Conservation (phyloP, 2,888 invertebrate genomes). For the Agriotes lineatus region DNA sequence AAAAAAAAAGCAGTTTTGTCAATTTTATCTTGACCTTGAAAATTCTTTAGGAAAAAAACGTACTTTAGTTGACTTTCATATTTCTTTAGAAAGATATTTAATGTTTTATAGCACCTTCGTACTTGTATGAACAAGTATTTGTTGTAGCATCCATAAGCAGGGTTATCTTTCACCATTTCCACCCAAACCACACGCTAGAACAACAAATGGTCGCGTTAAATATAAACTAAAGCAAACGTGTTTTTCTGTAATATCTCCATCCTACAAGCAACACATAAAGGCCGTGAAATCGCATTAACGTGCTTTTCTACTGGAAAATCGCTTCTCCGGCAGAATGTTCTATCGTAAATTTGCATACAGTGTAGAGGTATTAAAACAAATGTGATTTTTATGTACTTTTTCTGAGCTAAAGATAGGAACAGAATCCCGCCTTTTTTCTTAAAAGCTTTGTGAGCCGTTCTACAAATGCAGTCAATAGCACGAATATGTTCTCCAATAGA, state of each 20-base stretch:
- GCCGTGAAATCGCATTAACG: conserved; percentile 31
- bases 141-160: no score
- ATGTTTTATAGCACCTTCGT: no score
- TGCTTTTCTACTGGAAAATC: conserved; percentile 34
- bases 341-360: conserved; percentile 33
- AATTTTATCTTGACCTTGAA: no score
- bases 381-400: conserved; percentile 21
- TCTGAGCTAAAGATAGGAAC: conserved; percentile 5
- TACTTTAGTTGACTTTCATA: no score
- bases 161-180: no score
- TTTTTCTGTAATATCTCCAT: conserved; percentile 25
- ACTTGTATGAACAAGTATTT: no score
- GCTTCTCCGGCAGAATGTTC: conserved; percentile 8
- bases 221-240: no score
- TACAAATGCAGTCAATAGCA: not conserved
- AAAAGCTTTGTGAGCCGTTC: not conserved
- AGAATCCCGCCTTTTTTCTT: conserved; percentile 6
- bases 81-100: no score
- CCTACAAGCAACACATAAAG: conserved; percentile 19
- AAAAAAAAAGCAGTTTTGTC: no score
- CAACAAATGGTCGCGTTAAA: no score
- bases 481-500: conserved; percentile 8
- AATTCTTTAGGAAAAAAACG: no score
- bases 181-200: no score
- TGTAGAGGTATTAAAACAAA: conserved; percentile 18